Percentiles rank a stretch among this genome's conserved stretches.
These are phyloP conservation scores for Drosophila pallidifrons DNA, from an alignment of 1,140 invertebrate species.

Conservation along the genomic window DNA sequence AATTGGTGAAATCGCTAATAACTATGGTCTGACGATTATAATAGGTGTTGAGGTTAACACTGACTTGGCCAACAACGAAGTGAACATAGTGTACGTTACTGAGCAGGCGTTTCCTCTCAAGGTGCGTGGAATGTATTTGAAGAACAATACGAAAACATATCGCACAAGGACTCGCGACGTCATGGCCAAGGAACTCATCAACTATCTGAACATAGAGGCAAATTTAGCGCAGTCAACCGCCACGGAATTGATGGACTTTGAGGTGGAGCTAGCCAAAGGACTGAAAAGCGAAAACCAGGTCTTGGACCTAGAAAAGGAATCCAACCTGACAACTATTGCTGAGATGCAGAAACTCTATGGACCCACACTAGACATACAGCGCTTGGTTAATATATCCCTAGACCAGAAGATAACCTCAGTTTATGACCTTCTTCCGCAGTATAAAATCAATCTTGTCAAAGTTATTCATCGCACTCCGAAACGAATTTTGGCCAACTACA, in stretches of 20 bases:
- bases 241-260: slow-evolving; percentile 65
- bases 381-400: slow-evolving; percentile 39
- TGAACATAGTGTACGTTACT: slow-evolving; percentile 59
- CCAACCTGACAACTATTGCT: slow-evolving; percentile 40
- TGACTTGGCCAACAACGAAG: slow-evolving; percentile 59
- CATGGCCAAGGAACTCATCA: slow-evolving; percentile 39
- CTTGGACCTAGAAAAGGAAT: slow-evolving; percentile 25
- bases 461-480: slow-evolving; percentile 51
- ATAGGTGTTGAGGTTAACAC: slow-evolving; percentile 49
- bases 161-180: slow-evolving; percentile 21
- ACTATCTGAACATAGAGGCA: slow-evolving; percentile 42
- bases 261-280: slow-evolving; percentile 61
- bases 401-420: slow-evolving; percentile 19
- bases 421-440: slow-evolving; percentile 56
- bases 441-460: slow-evolving; percentile 58
- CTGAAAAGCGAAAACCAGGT: slow-evolving; percentile 49
- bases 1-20: slow-evolving; percentile 4
- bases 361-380: slow-evolving; percentile 42
- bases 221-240: slow-evolving; percentile 47
- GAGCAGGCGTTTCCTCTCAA: slow-evolving; percentile 51
- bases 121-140: slow-evolving; percentile 63
- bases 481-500: slow-evolving; percentile 67
- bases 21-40: slow-evolving; percentile 46
- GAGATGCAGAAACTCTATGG: slow-evolving; percentile 55
- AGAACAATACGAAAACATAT: slow-evolving; percentile 46